Evolutionary conservation across 1,140 invertebrate species (phyloP).

Genomic region (Leptinotarsa texana): DNA sequence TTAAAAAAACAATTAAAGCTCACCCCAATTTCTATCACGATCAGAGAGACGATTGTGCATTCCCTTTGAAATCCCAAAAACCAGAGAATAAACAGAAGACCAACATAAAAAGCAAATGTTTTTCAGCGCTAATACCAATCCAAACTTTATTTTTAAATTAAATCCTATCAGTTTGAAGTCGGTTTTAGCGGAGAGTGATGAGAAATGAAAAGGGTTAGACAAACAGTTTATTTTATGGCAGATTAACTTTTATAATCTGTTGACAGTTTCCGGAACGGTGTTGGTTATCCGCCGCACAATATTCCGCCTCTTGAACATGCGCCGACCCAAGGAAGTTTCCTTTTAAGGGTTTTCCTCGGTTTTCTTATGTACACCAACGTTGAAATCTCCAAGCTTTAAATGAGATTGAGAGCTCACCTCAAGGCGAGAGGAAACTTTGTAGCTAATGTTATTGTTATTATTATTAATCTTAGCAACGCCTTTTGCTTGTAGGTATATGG

Average conservation of each 20-base stretch:
- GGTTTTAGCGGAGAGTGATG: slow-evolving; percentile 25
- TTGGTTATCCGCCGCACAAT: slow-evolving; percentile 39
- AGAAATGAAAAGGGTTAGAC: slow-evolving; percentile 41
- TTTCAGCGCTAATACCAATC: slow-evolving; percentile 31
- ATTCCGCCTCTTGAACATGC: slow-evolving; percentile 34
- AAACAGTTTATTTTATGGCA: slow-evolving; percentile 49
- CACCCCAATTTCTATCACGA: slow-evolving; percentile 9
- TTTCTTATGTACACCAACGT: slow-evolving; percentile 38
- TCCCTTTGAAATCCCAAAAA: slow-evolving; percentile 31
- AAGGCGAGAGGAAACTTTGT: background rate
- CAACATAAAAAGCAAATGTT: slow-evolving; percentile 35
- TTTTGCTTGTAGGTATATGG: too few relatives aligned
- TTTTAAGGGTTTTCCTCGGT: slow-evolving; percentile 28
- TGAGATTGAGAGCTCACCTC: background rate
- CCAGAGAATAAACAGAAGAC: slow-evolving; percentile 26
- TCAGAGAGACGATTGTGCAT: slow-evolving; percentile 21
- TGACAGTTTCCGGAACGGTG: slow-evolving; percentile 46
- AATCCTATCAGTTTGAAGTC: slow-evolving; percentile 29
- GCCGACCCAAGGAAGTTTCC: slow-evolving; percentile 24
- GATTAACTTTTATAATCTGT: slow-evolving; percentile 52
- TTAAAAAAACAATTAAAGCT: slow-evolving; percentile 16
- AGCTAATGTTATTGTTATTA: background rate
- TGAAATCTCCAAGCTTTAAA: slow-evolving; percentile 35
- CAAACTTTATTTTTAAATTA: slow-evolving; percentile 37
- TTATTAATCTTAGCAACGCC: too few relatives aligned